Base-by-base conservation (phyloP, 2,888 invertebrate species). In the Microdon myrmicae region DNA sequence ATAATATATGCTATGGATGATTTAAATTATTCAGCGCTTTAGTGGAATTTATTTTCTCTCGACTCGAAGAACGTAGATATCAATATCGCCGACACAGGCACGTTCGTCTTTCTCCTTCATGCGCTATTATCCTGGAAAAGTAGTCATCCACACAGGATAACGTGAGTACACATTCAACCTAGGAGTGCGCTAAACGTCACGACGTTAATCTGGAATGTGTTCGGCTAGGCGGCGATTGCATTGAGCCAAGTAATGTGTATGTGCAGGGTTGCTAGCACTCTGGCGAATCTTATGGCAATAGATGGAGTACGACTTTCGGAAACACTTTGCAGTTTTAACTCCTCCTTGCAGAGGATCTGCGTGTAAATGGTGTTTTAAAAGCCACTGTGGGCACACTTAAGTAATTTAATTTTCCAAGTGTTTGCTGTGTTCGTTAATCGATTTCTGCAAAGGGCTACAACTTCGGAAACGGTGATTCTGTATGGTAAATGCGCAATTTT, bases 191-290 rank as follows among this genome's bases (percentile, higher is more conserved):
- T 56, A 49, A 61, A 56, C 56, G 49, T 51, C 55, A 49, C 55
- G 38, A 49, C 56, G 56, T 56, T 61, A 61, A 61, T 61, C 60
- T 55, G 28, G 49, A 61, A 49, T 61, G 55, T 55, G 60, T 48
- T 55, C 55, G 39, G 55, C 55, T 55, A 48, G 48, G 56, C 49
- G 38, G 61, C 61, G 49, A 56, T 61, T 61, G 56, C 61, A 61
- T 56, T 61, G 56, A 44, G 56, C 47, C 44, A 12, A 20, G 38
- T 25, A 38, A 61, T 49, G 38, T 39, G 19, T 32, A 38, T 35
- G 34, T 45, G 20, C 35, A 16, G 17, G 32, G 22, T n/a, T n/a
- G n/a, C n/a, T n/a, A n/a, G n/a, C n/a, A n/a, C n/a, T n/a, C n/a
- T 14, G 32, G 32, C 44, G 25, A 37, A 17, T 38, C 49, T 49